Percentiles rank a stretch among this genome's conserved stretches.
phyloP scores from a whole-genome alignment of 2,797 vertebrate genomes.

The Pantherophis vulpinus region DNA sequence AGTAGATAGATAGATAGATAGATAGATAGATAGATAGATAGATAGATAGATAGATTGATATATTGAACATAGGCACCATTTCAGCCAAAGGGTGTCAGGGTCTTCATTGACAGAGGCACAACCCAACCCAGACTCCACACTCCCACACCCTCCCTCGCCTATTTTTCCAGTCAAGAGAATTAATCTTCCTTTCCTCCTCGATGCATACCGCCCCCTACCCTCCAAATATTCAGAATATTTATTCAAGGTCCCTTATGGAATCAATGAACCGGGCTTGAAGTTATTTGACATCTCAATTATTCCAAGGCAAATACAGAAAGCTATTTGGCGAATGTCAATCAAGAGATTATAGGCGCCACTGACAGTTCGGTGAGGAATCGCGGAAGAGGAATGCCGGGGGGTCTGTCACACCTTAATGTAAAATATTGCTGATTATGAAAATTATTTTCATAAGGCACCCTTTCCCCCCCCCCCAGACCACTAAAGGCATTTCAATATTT shows the following conservation, averaged over 20 bases:
- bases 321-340: constrained; percentile 90
- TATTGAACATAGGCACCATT: no score
- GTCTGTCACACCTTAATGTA: constrained; percentile 74
- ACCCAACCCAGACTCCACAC: constrained; percentile 11
- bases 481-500: constrained; percentile 68
- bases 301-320: constrained; percentile 84
- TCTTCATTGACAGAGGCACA: constrained; percentile 74
- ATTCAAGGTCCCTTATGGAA: constrained; percentile 79
- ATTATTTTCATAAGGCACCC: constrained; percentile 56
- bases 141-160: neutral
- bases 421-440: constrained; percentile 62
- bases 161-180: constrained; percentile 73
- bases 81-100: neutral
- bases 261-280: constrained; percentile 80
- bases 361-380: constrained; percentile 51
- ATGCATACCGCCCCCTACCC: neutral
- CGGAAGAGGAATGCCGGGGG: constrained; percentile 65
- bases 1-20: no score
- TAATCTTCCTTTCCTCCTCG: constrained; percentile 79
- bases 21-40: no score
- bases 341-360: constrained; percentile 67
- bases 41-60: no score
- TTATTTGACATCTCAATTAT: constrained; percentile 96
- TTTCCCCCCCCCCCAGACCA: constrained; percentile 62
- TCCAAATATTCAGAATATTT: constrained; percentile 92